A percentile compares a stretch with the other conserved stretches of the same genome.
phyloP scores from a whole-genome alignment of 2,888 invertebrate genomes.

The Heliconius aoede region DNA sequence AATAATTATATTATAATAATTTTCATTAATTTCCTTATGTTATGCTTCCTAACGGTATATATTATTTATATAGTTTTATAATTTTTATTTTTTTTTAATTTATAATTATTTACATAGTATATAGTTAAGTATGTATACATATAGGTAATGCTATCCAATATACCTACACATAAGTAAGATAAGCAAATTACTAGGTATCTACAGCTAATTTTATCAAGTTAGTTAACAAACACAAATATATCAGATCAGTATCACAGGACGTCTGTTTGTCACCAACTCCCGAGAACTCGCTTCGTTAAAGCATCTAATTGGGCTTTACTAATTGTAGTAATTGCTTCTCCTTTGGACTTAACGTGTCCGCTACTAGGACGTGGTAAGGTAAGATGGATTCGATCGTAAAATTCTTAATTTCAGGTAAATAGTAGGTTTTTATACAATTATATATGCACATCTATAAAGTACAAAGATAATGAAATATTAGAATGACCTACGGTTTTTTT shows the following conservation, averaged over 20 bases:
- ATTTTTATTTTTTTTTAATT: too few relatives aligned
- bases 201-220: slow-evolving; percentile 44
- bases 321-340: slow-evolving; percentile 77
- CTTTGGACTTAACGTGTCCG: slow-evolving; percentile 76
- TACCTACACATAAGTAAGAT: background rate
- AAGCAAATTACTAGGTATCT: slow-evolving; percentile 36
- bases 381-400: background rate
- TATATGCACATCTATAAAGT: background rate
- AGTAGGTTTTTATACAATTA: background rate
- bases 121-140: too few relatives aligned
- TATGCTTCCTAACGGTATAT: too few relatives aligned
- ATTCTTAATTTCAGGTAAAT: background rate
- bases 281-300: slow-evolving; percentile 77
- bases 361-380: slow-evolving; percentile 35
- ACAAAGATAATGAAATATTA: background rate
- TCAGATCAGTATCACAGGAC: slow-evolving; percentile 67
- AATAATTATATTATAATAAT: too few relatives aligned
- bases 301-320: slow-evolving; percentile 77
- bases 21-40: background rate
- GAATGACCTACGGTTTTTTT: too few relatives aligned
- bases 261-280: slow-evolving; percentile 74
- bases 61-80: too few relatives aligned
- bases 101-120: too few relatives aligned
- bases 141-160: background rate
- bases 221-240: slow-evolving; percentile 60